Evolutionary conservation across 2,113 vertebrate genomes (phyloP).

Genomic region (Diadophis punctatus): DNA sequence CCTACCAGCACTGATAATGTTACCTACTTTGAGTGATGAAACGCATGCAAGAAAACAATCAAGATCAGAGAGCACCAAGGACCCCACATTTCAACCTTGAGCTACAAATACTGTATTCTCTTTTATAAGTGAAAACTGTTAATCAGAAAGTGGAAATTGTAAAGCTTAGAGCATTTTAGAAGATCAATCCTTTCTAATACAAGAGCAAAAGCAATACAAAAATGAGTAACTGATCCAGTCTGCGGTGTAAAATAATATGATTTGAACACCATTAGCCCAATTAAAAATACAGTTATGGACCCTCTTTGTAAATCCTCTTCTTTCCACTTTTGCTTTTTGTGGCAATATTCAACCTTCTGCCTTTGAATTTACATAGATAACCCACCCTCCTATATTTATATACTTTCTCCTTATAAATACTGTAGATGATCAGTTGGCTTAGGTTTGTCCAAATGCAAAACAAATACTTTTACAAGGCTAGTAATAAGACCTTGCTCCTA

Average conservation of each 20-base stretch:
- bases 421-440: neutral
- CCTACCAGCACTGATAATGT: neutral
- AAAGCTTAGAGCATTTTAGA: neutral
- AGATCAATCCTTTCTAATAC: neutral
- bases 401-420: neutral
- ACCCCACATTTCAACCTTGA: neutral
- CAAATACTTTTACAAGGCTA: neutral
- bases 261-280: neutral
- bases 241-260: neutral
- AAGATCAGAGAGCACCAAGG: neutral
- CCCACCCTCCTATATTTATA: neutral
- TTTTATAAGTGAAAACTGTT: neutral
- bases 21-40: neutral
- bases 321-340: neutral
- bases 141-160: neutral
- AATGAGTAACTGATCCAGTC: neutral
- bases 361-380: neutral
- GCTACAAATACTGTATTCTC: neutral
- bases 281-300: neutral
- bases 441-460: neutral
- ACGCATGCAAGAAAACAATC: neutral
- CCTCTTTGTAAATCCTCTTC: neutral
- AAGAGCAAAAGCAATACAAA: neutral
- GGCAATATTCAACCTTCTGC: neutral
- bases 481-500: neutral